phyloP scores from a whole-genome alignment of 1,140 invertebrate genomes.

The Dendrolimus kikuchii region DNA sequence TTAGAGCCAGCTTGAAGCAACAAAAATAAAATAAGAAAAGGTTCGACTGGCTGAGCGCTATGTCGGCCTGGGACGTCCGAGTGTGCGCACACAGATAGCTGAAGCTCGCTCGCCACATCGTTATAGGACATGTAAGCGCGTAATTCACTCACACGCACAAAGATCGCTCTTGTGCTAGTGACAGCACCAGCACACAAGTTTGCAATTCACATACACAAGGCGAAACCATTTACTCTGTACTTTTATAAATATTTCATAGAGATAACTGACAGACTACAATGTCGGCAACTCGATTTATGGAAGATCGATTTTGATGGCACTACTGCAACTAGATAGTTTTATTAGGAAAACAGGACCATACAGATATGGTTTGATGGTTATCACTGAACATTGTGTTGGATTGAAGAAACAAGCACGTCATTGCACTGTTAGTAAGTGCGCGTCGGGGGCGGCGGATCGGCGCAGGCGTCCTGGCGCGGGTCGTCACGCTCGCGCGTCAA shows the following conservation, averaged over 20 bases:
- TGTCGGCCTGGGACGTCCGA: slow-evolving; percentile 40
- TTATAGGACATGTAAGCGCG: slow-evolving; percentile 42
- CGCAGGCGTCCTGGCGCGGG: slow-evolving; percentile 54
- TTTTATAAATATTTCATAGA: too few species aligned
- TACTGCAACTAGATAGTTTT: too few species aligned
- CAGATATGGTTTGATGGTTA: slow-evolving; percentile 8
- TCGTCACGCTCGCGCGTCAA: slow-evolving; percentile 62
- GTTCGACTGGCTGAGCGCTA: slow-evolving; percentile 29
- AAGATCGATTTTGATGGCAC: too few species aligned
- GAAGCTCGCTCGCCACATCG: slow-evolving; percentile 44
- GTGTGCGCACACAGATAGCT: slow-evolving; percentile 49
- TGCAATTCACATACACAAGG: neutral
- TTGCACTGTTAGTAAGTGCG: slow-evolving; percentile 43
- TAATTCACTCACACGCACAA: slow-evolving; percentile 46
- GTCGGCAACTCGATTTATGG: too few species aligned
- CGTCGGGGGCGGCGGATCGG: slow-evolving; percentile 52
- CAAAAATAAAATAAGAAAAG: slow-evolving; percentile 69
- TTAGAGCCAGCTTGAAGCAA: slow-evolving; percentile 27
- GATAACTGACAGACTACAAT: too few species aligned
- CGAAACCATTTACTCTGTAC: too few species aligned
- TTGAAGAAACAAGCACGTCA: slow-evolving; percentile 56
- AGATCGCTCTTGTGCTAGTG: slow-evolving; percentile 21
- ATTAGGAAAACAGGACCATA: too few species aligned
- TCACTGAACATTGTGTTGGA: slow-evolving; percentile 17
- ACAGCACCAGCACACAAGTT: slow-evolving; percentile 10